phyloP scores from a whole-genome alignment of 2,113 vertebrate genomes.

The Athene cunicularia region DNA sequence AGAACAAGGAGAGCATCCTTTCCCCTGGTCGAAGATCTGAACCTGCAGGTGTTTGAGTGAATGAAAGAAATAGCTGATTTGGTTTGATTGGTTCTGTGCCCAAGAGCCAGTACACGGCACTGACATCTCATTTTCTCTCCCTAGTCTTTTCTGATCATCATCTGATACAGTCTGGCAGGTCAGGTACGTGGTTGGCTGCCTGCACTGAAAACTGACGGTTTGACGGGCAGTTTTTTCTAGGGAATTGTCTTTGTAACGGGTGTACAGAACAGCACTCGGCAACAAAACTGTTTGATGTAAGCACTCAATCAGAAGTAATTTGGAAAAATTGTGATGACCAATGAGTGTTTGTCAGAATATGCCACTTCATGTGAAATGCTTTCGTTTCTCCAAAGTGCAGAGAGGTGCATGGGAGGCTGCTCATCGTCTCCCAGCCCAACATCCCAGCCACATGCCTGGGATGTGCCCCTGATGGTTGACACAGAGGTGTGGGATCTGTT shows the following conservation, averaged over 20 bases:
- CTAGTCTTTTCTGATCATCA: neutral
- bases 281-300: neutral
- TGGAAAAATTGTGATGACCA: neutral
- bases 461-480: accelerated
- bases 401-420: neutral
- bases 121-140: neutral
- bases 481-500: neutral
- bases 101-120: neutral
- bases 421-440: accelerated
- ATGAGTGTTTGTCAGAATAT: neutral
- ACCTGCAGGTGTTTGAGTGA: neutral
- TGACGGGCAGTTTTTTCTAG: neutral
- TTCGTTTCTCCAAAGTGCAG: neutral
- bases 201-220: neutral
- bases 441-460: accelerated
- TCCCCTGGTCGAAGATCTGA: accelerated
- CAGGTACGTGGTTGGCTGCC: accelerated
- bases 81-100: neutral
- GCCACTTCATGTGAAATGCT: neutral
- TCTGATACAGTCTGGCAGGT: neutral
- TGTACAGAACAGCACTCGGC: neutral
- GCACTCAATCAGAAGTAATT: neutral
- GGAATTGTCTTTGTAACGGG: neutral
- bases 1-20: neutral
- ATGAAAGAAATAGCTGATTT: neutral